Evolutionary conservation across 2,888 invertebrate genomes (phyloP).

Genomic region (Cryptus viduatorius): DNA sequence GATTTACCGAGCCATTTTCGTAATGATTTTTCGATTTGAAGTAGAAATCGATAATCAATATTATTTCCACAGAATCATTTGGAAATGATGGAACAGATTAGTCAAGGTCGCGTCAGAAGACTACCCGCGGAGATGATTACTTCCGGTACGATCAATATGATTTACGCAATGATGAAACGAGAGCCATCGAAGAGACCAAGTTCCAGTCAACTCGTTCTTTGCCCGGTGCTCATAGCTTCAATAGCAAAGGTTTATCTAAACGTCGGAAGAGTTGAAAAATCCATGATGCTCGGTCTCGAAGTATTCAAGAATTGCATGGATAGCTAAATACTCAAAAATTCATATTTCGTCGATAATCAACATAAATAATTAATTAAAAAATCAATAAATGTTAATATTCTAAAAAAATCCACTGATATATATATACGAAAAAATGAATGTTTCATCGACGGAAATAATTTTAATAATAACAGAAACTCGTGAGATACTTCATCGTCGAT

Average conservation of each 20-base stretch:
- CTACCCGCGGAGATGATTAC: slow-evolving; percentile 63
- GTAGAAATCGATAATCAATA: neutral
- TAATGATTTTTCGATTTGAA: too few species aligned
- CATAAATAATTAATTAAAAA: neutral
- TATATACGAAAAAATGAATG: neutral
- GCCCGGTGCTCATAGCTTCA: slow-evolving; percentile 70
- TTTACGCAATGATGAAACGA: slow-evolving; percentile 80
- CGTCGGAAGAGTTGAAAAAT: slow-evolving; percentile 60
- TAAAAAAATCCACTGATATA: too few species aligned
- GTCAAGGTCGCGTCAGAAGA: slow-evolving; percentile 50
- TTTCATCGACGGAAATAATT: neutral
- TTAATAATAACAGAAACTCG: neutral
- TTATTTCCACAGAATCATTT: slow-evolving; percentile 50
- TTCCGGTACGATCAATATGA: slow-evolving; percentile 71
- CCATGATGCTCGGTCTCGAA: slow-evolving; percentile 62
- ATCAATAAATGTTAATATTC: too few species aligned
- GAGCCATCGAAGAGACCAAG: slow-evolving; percentile 75
- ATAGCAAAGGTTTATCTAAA: slow-evolving; percentile 63
- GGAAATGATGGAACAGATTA: slow-evolving; percentile 64
- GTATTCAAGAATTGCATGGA: slow-evolving; percentile 37
- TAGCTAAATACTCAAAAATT: neutral
- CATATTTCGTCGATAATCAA: neutral
- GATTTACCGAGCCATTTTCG: too few species aligned
- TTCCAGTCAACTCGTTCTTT: slow-evolving; percentile 77
- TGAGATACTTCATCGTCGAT: neutral